Evolutionary conservation across 2,797 vertebrate genomes (phyloP).

Genomic region (Bucorvus abyssinicus): DNA sequence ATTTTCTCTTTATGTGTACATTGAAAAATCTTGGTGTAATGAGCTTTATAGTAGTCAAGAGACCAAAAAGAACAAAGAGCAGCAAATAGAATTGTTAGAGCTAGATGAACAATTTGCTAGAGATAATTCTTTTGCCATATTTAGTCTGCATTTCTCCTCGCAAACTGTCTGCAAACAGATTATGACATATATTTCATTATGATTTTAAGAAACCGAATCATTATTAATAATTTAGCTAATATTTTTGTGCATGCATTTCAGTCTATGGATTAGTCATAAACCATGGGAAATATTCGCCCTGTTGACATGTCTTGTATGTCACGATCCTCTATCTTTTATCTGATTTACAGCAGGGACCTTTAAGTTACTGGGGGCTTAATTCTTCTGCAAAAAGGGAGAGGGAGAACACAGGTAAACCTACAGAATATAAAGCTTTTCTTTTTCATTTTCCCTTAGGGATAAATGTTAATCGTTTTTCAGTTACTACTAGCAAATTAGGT

Average conservation of each 20-base stretch:
- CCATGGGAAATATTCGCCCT: not conserved
- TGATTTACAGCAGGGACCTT: not conserved
- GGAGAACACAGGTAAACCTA: not conserved
- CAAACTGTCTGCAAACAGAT: not conserved
- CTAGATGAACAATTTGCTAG: not conserved
- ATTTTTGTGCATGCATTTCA: not conserved
- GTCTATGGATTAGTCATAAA: not conserved
- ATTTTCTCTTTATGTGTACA: not conserved
- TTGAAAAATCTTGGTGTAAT: constrained; percentile 10
- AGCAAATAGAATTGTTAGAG: not conserved
- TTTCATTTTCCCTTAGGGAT: not conserved
- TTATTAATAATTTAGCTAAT: not conserved
- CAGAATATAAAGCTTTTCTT: not conserved
- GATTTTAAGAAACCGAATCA: not conserved
- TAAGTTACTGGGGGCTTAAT: not conserved
- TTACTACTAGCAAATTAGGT: not conserved
- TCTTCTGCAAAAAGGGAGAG: not conserved
- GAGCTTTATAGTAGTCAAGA: not conserved
- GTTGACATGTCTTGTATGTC: not conserved
- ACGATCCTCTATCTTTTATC: not conserved
- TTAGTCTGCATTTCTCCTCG: not conserved
- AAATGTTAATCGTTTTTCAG: not conserved
- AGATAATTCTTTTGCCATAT: not conserved
- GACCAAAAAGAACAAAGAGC: not conserved
- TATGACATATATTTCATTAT: not conserved